Percentiles rank a stretch among this genome's conserved stretches.
Evolutionary conservation across 2,113 vertebrate genomes (phyloP).

Genomic region (Lathamus discolor): DNA sequence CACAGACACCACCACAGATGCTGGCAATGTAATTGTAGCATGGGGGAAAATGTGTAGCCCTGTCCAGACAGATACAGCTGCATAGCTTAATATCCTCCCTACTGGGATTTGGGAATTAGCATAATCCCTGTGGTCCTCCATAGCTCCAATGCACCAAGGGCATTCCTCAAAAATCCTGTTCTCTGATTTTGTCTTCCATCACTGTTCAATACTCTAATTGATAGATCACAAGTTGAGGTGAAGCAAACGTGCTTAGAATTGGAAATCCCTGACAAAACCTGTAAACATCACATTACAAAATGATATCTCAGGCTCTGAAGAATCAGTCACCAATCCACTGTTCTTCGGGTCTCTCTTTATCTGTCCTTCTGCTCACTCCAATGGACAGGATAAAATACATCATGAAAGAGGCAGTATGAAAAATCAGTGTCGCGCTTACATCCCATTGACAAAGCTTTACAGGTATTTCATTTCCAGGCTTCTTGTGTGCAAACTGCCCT

Average conservation of each 20-base stretch:
- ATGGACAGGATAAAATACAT: background rate
- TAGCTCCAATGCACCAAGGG: background rate
- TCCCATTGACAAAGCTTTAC: background rate
- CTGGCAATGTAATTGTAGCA: background rate
- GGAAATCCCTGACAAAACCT: conserved; percentile 6
- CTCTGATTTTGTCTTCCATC: conserved; percentile 25
- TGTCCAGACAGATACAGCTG: background rate
- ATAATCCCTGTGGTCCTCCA: background rate
- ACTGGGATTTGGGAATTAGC: background rate
- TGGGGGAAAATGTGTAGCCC: accelerated
- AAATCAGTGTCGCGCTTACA: background rate
- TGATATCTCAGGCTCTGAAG: background rate
- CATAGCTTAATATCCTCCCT: background rate
- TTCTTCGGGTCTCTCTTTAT: background rate
- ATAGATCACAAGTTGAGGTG: conserved; percentile 7
- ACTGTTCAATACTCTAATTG: conserved; percentile 35
- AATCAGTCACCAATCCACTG: background rate
- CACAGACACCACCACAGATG: background rate
- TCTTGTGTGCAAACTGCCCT: background rate
- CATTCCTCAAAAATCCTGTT: background rate
- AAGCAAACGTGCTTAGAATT: conserved; percentile 20
- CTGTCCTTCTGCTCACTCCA: background rate
- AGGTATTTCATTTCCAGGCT: background rate
- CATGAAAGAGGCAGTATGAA: background rate
- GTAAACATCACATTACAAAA: background rate